Evolutionary conservation across 2,797 vertebrate genomes (phyloP).

Genomic region (Xenopus petersii): DNA sequence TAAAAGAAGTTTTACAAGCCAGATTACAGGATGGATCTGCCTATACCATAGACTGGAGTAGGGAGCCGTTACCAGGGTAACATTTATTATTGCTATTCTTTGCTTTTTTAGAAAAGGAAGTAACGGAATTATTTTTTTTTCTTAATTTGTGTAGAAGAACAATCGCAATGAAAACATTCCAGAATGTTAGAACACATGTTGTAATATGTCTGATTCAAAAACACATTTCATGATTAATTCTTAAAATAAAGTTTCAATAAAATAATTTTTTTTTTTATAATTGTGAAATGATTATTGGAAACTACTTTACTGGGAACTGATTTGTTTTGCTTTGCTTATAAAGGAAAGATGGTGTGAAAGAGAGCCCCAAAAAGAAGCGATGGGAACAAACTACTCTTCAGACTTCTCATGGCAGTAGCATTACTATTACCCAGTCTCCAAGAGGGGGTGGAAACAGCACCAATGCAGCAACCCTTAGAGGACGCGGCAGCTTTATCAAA

Average conservation of each 20-base stretch:
- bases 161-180: too few species aligned
- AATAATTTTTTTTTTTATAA: too few species aligned
- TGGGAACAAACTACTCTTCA: constrained; percentile 62
- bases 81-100: neutral
- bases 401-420: constrained; percentile 48
- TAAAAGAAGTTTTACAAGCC: constrained; percentile 88
- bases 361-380: constrained; percentile 66
- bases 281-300: too few species aligned
- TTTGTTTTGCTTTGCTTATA: neutral
- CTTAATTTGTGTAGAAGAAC: too few species aligned
- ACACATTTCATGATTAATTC: too few species aligned
- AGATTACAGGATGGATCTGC: constrained; percentile 87
- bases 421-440: constrained; percentile 62
- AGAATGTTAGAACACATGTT: too few species aligned
- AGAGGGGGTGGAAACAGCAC: constrained; percentile 54
- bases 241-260: too few species aligned
- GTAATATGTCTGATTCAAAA: too few species aligned
- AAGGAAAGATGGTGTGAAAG: constrained; percentile 54
- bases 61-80: constrained; percentile 85
- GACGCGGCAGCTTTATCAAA: constrained; percentile 55
- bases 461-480: constrained; percentile 64
- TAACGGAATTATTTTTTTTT: too few species aligned
- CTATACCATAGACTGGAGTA: constrained; percentile 90
- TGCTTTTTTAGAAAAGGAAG: too few species aligned
- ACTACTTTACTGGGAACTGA: too few species aligned